These are phyloP conservation scores for Cheilosia vulpina DNA, from an alignment of 2,888 invertebrate genomes.

Conservation along the genomic window DNA sequence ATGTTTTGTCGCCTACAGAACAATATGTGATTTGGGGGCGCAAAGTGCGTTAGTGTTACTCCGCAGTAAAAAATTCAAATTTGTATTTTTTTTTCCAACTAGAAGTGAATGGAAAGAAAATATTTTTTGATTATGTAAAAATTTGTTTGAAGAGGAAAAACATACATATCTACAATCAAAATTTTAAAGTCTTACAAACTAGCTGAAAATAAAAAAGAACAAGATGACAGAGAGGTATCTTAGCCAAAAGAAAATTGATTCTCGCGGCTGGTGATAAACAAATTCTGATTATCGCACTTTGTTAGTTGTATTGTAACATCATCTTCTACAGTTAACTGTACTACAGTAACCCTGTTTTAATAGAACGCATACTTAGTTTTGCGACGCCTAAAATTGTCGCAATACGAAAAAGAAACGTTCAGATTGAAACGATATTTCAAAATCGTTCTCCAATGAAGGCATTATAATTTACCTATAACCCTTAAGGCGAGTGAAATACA, in stretches of 20 bases:
- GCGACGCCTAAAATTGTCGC: no score
- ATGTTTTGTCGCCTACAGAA: constrained; percentile 32
- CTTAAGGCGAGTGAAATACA: no score
- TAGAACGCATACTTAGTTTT: no score
- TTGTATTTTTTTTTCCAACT: constrained; percentile 60
- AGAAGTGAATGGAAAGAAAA: constrained; percentile 74
- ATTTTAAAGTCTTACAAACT: constrained; percentile 17
- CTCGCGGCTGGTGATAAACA: no score
- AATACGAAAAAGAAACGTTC: no score
- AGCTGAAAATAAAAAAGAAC: background rate
- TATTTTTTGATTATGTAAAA: constrained; percentile 69
- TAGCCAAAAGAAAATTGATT: background rate
- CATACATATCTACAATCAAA: constrained; percentile 5
- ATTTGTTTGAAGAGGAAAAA: constrained; percentile 2
- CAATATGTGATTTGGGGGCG: constrained; percentile 42
- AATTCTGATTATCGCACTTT: no score
- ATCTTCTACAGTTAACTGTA: no score
- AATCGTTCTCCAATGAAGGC: no score
- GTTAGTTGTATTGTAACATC: no score
- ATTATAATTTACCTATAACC: no score
- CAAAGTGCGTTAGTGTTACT: constrained; percentile 41
- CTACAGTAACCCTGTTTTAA: no score
- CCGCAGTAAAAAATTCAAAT: constrained; percentile 53
- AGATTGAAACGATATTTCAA: no score
- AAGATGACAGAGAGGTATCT: background rate